Evolutionary conservation across 2,797 vertebrate species (phyloP).

Genomic region (Aldrovandia affinis): DNA sequence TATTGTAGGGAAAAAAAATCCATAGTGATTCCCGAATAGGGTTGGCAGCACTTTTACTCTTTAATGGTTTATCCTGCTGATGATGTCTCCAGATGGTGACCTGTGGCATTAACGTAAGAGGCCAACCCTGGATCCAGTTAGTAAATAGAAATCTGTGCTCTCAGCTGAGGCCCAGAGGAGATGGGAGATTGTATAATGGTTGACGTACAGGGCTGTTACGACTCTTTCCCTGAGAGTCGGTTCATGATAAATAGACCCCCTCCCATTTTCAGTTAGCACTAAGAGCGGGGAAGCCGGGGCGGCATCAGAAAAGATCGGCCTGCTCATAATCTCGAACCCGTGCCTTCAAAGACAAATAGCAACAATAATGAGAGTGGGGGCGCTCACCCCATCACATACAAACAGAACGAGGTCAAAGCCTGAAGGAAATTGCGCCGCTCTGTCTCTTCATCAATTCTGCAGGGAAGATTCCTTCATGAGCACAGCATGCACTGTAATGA

Average conservation of each 20-base stretch:
- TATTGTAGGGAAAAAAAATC: not conserved
- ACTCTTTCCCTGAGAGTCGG: slow-evolving; percentile 84
- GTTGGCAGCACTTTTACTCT: not conserved
- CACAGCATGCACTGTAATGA: not conserved
- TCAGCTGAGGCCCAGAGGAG: slow-evolving; percentile 82
- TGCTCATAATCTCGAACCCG: not conserved
- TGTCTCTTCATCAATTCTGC: not conserved
- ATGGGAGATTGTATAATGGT: slow-evolving; percentile 88
- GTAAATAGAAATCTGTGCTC: slow-evolving; percentile 43
- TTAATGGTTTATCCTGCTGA: not conserved
- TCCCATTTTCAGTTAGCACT: no score
- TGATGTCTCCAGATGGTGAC: slow-evolving; percentile 10
- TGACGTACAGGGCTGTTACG: slow-evolving; percentile 89
- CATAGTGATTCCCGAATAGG: not conserved
- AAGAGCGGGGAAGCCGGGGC: not conserved
- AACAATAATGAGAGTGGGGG: not conserved
- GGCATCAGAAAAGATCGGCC: not conserved
- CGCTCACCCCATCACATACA: not conserved
- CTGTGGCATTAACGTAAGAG: slow-evolving; percentile 2
- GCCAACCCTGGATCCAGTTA: not conserved
- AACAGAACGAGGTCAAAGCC: not conserved
- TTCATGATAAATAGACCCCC: slow-evolving; percentile 75
- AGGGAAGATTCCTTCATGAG: not conserved
- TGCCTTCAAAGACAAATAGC: not conserved
- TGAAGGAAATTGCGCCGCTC: not conserved